Percentiles rank a stretch among this genome's conserved stretches.
phyloP scores from a whole-genome alignment of 2,888 invertebrate genomes.

The Eudemis profundana region DNA sequence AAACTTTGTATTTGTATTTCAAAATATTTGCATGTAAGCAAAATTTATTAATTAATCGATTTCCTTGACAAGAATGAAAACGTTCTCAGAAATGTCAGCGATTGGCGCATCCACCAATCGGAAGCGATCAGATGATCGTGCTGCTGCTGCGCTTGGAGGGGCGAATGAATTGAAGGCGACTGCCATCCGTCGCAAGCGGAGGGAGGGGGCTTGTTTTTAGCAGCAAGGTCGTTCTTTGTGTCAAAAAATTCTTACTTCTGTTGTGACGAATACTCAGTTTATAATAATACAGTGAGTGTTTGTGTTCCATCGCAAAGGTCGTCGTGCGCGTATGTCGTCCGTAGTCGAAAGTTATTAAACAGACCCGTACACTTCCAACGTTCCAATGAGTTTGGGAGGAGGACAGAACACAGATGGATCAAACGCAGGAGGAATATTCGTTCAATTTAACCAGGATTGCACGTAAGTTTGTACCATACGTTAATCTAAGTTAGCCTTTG shows the following conservation, averaged over 20 bases:
- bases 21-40: constrained; percentile 40
- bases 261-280: constrained; percentile 76
- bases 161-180: constrained; percentile 49
- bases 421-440: constrained; percentile 94
- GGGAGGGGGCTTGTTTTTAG: constrained; percentile 83
- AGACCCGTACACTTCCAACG: constrained; percentile 76
- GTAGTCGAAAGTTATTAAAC: constrained; percentile 67
- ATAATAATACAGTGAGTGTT: constrained; percentile 75
- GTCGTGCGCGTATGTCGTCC: constrained; percentile 70
- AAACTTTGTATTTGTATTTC: neutral
- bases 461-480: constrained; percentile 90
- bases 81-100: constrained; percentile 36
- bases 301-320: constrained; percentile 68
- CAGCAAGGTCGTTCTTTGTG: constrained; percentile 88
- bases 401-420: constrained; percentile 89
- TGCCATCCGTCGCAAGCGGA: constrained; percentile 50
- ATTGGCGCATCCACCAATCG: constrained; percentile 44
- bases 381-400: constrained; percentile 94
- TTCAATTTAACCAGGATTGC: constrained; percentile 99
- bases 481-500: constrained; percentile 5
- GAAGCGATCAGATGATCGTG: constrained; percentile 47
- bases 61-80: constrained; percentile 36
- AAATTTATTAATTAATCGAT: constrained; percentile 19
- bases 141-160: constrained; percentile 43
- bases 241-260: constrained; percentile 77